Evolutionary conservation across 2,113 vertebrate species (phyloP).

Genomic region (Andinoacara biseriatus): DNA sequence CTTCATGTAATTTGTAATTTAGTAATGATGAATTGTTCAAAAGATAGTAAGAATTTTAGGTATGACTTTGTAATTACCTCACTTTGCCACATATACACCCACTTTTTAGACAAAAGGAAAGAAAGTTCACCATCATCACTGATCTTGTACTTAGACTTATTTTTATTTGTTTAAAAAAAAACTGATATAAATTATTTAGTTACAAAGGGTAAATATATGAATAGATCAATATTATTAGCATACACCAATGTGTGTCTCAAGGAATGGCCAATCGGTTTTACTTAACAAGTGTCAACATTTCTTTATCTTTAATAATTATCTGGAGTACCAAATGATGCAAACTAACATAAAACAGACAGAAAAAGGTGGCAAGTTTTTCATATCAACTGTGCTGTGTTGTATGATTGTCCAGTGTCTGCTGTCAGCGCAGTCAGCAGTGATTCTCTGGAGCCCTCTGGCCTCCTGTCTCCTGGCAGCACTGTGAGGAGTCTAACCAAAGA

Average conservation of each 20-base stretch:
- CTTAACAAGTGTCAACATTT: background rate
- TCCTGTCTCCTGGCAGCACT: slow-evolving; percentile 86
- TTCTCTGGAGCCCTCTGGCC: slow-evolving; percentile 78
- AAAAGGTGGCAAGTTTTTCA: background rate
- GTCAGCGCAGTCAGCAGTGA: slow-evolving; percentile 69
- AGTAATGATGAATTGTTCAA: background rate
- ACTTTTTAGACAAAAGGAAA: background rate
- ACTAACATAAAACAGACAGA: background rate
- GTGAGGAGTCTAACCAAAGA: slow-evolving; percentile 88
- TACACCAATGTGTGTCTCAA: background rate
- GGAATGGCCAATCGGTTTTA: background rate
- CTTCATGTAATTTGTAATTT: too few species aligned
- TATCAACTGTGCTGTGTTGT: background rate
- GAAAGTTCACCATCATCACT: background rate
- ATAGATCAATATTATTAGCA: background rate
- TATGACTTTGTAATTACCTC: background rate
- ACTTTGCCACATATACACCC: background rate
- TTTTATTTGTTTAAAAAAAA: too few species aligned
- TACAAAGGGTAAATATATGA: too few species aligned
- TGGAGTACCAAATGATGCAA: background rate
- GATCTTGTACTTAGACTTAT: background rate
- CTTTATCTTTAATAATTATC: background rate
- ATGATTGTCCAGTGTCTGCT: slow-evolving; percentile 38
- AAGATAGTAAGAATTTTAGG: background rate
- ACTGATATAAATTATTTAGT: background rate